Base-by-base conservation (phyloP, 1,140 invertebrate species). In the Aphaenogaster ashmeadi region DNA sequence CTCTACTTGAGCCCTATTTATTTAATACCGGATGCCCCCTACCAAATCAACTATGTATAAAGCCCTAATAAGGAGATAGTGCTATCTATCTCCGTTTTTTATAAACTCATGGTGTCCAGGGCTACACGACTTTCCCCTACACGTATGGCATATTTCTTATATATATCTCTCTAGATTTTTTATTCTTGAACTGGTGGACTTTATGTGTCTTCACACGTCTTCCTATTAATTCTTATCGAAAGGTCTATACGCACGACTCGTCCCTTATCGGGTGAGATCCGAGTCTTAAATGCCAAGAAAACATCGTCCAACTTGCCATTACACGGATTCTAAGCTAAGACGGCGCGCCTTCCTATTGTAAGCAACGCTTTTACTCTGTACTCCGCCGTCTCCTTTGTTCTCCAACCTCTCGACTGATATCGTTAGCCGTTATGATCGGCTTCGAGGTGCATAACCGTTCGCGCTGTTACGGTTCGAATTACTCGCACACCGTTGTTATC, bases 391-490 rank as follows among this genome's bases (percentile, higher is more conserved):
- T 56, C 38, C 54, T 74, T 83, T 83, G 80, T 83, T 83, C 80
- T 60, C 41, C 41, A 56, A 27, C 21, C 54, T 60, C 41, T 84
- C 80, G 80, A 84, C 74, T 84, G 54, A 72, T 84, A 84, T 84
- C 69, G 69, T 84, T 84, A 60, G 67, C 69, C 69, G 69, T 84
- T 84, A 84, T 58, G 54, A 84, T 84, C 78, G n/a, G 64, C 36
- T 54, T 3, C 38, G 52, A 72, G 66, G 67, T 74, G 69, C 41
- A 56, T 58, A 84, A 74, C 67, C 80, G 69, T 84, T 84, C 18
- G 67, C 41, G 21, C 41, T 74, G 41, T 69, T 83, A 72, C 54
- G 66, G 52, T 74, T 58, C 80, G 80, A 74, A 84, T 84, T 84
- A 74, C 67, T 74, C 64, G 79, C 69, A 54, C 54, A 56, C 80